phyloP scores from a whole-genome alignment of 2,113 vertebrate genomes.

The Neomonachus schauinslandi region DNA sequence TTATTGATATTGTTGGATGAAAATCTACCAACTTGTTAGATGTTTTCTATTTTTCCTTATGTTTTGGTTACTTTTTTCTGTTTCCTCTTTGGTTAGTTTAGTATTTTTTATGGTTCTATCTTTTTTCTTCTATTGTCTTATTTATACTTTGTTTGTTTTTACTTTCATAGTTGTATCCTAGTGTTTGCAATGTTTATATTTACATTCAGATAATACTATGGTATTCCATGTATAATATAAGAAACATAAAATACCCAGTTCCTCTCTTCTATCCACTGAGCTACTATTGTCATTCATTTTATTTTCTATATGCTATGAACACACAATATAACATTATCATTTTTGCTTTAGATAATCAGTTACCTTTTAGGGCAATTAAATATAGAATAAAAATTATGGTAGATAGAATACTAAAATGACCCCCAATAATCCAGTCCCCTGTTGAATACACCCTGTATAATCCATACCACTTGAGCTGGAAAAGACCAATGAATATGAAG shows the following conservation, averaged over 20 bases:
- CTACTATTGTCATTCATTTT: background rate
- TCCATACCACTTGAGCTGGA: background rate
- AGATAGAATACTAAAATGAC: background rate
- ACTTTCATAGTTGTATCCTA: background rate
- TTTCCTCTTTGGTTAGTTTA: background rate
- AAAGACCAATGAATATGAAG: background rate
- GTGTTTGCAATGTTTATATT: background rate
- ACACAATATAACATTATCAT: background rate
- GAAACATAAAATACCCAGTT: background rate
- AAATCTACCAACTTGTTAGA: background rate
- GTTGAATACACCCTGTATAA: accelerated
- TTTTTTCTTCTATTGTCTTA: background rate
- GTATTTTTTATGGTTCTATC: background rate
- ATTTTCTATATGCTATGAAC: background rate
- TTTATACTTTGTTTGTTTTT: background rate
- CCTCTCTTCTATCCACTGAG: background rate
- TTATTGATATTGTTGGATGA: background rate
- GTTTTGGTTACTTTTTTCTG: background rate
- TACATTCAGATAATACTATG: background rate
- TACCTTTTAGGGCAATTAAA: background rate
- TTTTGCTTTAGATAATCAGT: background rate
- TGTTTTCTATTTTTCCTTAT: background rate
- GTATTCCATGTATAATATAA: background rate
- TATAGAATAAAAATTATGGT: background rate
- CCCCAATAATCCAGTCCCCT: background rate